phyloP scores from a whole-genome alignment of 2,888 invertebrate species.

The Pseudococcus viburni region DNA sequence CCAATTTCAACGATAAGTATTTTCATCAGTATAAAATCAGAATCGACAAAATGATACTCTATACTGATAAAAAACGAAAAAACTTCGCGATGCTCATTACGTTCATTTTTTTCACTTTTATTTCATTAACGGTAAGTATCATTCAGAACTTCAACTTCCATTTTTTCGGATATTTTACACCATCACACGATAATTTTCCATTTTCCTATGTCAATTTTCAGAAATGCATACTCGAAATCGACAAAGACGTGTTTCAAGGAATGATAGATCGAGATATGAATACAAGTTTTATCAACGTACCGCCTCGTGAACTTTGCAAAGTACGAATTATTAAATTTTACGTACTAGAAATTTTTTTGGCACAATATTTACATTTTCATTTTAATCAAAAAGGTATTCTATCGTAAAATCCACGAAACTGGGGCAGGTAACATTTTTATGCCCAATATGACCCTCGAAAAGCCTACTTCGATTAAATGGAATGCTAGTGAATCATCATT shows the following conservation, averaged over 20 bases:
- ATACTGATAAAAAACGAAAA: not conserved
- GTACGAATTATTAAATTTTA: not conserved
- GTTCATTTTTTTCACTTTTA: not conserved
- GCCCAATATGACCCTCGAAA: not conserved
- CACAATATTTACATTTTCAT: not conserved
- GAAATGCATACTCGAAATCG: not conserved
- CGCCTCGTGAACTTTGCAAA: not conserved
- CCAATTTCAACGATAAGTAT: not conserved
- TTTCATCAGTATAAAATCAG: not conserved
- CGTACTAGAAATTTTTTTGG: not conserved
- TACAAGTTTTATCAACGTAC: not conserved
- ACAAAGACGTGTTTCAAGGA: conserved; percentile 13
- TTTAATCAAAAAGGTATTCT: not conserved
- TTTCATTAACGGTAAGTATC: not conserved
- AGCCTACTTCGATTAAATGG: not conserved
- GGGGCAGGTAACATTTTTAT: not conserved
- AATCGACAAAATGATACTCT: not conserved
- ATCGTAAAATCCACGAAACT: not conserved
- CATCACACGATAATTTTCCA: not conserved
- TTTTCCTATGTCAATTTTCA: not conserved
- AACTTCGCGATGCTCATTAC: not conserved
- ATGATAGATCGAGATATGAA: conserved; percentile 4
- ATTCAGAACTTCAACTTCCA: not conserved
- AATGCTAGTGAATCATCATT: conserved; percentile 16
- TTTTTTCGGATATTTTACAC: too few species aligned